Conservation (phyloP, 2,888 invertebrate genomes). For the Tetheella fluctuosa region DNA sequence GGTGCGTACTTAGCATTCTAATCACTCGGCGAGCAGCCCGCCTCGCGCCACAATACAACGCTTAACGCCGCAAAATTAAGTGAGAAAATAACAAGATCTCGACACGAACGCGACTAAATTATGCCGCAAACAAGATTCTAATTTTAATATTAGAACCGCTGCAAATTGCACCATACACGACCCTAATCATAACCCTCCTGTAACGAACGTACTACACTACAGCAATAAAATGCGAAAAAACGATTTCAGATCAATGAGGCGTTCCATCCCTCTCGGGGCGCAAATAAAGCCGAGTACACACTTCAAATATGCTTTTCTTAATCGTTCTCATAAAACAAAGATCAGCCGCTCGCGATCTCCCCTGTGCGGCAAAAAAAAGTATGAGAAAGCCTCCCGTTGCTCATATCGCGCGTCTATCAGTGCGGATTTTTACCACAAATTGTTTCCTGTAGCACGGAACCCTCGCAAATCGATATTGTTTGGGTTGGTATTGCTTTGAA, state of each 20-base stretch:
- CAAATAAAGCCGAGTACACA: conserved; percentile 82
- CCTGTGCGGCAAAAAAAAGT: conserved; percentile 59
- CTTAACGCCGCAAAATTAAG: conserved; percentile 75
- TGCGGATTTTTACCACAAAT: conserved; percentile 76
- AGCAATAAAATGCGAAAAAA: conserved; percentile 80
- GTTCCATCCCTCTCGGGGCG: conserved; percentile 76
- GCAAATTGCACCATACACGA: conserved; percentile 52
- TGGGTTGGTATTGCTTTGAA: conserved; percentile 62
- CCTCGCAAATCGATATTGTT: conserved; percentile 73
- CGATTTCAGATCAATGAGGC: conserved; percentile 84
- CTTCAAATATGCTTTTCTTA: conserved; percentile 85
- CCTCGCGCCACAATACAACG: conserved; percentile 70
- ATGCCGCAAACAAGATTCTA: conserved; percentile 57
- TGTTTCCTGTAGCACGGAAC: conserved; percentile 65
- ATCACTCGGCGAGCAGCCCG: conserved; percentile 66
- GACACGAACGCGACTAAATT: conserved; percentile 54
- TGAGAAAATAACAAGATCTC: conserved; percentile 71
- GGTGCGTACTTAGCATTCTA: conserved; percentile 76
- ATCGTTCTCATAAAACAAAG: conserved; percentile 85
- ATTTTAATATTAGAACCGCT: conserved; percentile 32
- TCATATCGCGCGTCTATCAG: conserved; percentile 75
- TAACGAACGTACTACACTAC: conserved; percentile 51
- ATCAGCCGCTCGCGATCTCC: conserved; percentile 76
- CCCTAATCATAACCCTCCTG: conserved; percentile 69
- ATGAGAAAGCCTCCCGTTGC: conserved; percentile 73